These are phyloP conservation scores for Melitaea athalia DNA, from an alignment of 2,888 invertebrate species.

Conservation along the genomic window DNA sequence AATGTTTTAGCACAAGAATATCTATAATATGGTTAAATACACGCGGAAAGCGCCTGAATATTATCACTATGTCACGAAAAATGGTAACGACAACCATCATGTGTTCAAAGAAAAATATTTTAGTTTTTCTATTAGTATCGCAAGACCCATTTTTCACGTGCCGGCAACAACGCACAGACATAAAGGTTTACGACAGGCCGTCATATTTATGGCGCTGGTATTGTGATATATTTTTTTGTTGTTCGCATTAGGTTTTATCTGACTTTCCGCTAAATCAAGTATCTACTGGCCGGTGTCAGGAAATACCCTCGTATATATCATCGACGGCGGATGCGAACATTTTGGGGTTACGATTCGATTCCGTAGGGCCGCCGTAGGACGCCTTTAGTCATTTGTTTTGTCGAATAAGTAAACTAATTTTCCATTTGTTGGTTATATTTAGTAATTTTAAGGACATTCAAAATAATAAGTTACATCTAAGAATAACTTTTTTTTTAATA, in stretches of 20 bases:
- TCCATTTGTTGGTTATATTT: conserved; percentile 28
- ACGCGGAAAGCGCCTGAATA: conserved; percentile 32
- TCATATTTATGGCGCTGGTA: conserved; percentile 80
- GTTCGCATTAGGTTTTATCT: conserved; percentile 83
- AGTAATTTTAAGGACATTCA: background rate
- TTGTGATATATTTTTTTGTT: conserved; percentile 82
- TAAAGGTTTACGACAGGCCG: conserved; percentile 82
- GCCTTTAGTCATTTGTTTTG: conserved; percentile 65
- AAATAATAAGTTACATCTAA: background rate
- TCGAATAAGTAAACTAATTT: conserved; percentile 61
- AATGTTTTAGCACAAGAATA: conserved; percentile 8
- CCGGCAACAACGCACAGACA: conserved; percentile 76
- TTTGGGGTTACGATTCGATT: conserved; percentile 74
- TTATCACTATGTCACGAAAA: conserved; percentile 36
- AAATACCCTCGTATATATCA: conserved; percentile 80
- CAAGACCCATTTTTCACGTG: conserved; percentile 77
- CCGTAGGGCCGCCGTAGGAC: conserved; percentile 57
- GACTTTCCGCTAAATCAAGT: conserved; percentile 83
- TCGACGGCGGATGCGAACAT: conserved; percentile 70
- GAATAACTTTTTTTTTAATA: background rate
- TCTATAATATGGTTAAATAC: background rate
- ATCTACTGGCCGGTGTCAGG: conserved; percentile 82
- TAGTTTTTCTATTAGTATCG: conserved; percentile 64
- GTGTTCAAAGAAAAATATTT: conserved; percentile 46
- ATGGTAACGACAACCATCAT: conserved; percentile 38